These are phyloP conservation scores for Thalassophryne amazonica DNA, from an alignment of 2,797 vertebrate species.

Conservation along the genomic window DNA sequence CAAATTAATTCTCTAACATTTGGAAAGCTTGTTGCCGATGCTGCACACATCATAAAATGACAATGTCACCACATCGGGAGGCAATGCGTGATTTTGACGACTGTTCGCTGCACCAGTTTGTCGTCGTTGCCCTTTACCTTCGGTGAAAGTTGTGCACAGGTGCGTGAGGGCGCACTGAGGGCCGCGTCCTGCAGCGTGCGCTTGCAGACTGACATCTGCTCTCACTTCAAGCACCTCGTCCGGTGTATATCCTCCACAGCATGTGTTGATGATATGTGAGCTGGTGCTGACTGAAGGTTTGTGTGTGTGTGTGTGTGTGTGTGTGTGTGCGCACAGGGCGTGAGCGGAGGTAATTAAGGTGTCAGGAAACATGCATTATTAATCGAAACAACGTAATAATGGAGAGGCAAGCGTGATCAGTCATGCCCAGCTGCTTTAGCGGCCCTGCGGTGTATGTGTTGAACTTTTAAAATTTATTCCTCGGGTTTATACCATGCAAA, in stretches of 20 bases:
- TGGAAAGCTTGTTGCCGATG: constrained; percentile 6
- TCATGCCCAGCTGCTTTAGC: constrained; percentile 61
- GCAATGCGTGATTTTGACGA: too few relatives aligned
- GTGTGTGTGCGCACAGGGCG: constrained; percentile 47
- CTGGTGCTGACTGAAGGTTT: constrained; percentile 38
- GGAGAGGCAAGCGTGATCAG: constrained; percentile 64
- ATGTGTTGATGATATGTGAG: constrained; percentile 25
- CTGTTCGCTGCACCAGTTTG: too few relatives aligned
- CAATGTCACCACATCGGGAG: too few relatives aligned
- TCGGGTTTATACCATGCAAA: neutral
- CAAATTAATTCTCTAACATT: constrained; percentile 15
- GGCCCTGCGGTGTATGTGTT: constrained; percentile 33
- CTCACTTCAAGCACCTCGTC: constrained; percentile 21
- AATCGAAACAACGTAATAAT: constrained; percentile 75
- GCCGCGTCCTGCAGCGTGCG: constrained; percentile 29
- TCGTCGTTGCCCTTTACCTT: too few relatives aligned
- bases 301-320: constrained; percentile 31
- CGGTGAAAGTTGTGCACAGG: neutral
- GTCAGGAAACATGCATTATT: constrained; percentile 77
- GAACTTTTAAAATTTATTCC: neutral
- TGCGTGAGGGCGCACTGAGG: constrained; percentile 40
- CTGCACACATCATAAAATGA: constrained; percentile 16
- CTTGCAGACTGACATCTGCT: constrained; percentile 38
- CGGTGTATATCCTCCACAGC: constrained; percentile 25
- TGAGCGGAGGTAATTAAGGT: constrained; percentile 76